Base-by-base conservation (phyloP, 2,888 invertebrate species). In the Polyommatus icarus region DNA sequence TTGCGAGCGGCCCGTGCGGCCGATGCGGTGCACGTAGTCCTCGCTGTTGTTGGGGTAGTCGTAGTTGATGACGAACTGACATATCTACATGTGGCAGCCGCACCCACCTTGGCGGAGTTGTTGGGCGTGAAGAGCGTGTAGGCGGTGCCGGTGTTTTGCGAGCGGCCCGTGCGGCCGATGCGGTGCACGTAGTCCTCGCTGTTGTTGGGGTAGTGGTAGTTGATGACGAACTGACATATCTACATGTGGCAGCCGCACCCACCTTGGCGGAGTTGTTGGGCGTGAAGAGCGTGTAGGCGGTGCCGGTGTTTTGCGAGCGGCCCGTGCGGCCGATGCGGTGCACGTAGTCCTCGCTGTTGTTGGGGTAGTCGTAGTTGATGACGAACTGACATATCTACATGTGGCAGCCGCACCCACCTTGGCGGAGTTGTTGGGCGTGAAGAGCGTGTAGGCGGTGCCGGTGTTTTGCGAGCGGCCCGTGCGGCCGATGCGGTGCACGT, bases 61-160 rank as follows among this genome's bases (percentile, higher is more conserved):
- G 95, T 97, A 99, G 96, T 99, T 99, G 95, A 99, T 98, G 86
- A 99, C 99, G 95, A 98, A 99, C 95, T 99, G n/a, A n/a, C n/a
- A n/a, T n/a, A n/a, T n/a, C n/a, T n/a, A n/a, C n/a, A n/a, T n/a
- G n/a, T n/a, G n/a, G n/a, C n/a, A n/a, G n/a, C 57, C 7, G 20
- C 57, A 36, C 77, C 32, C 82, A 92, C 94, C 91, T 99, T 98
- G 83, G 97, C 97, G 59, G 97, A 96, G 90, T 99, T 99, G 82
- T 96, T 96, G 1, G 97, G 97, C 3, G 99, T 99, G 91, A 99
- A 99, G 90, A 99, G 97, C 18, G 99, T 99, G 92, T 99, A 99
- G 0, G 99, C 99, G 1, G 99, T 99, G 84, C 98, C 99, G 71
- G 98, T 98, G 86, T 98, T 97, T 87, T 97, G 97, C 50, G 98